phyloP scores from a whole-genome alignment of 2,888 invertebrate genomes.

The Ceratothoa steindachneri region DNA sequence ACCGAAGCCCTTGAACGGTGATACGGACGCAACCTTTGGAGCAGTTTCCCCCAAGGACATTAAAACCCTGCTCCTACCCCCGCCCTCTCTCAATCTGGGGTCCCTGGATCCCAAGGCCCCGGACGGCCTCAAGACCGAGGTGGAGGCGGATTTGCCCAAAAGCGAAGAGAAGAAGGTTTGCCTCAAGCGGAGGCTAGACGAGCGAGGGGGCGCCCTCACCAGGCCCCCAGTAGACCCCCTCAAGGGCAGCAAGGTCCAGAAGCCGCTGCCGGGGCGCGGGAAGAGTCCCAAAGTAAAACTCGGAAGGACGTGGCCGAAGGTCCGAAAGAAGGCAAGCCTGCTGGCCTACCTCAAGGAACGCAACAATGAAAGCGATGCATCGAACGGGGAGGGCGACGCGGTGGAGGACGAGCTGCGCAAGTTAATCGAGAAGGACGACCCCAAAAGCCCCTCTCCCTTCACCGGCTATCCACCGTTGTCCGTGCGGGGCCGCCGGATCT shows the following conservation, averaged over 20 bases:
- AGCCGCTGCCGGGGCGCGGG: neutral
- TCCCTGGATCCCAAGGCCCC: neutral
- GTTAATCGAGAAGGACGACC: slow-evolving; percentile 24
- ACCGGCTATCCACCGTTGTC: slow-evolving; percentile 19
- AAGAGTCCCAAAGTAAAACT: neutral
- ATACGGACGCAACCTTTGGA: neutral
- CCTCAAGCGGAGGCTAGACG: neutral
- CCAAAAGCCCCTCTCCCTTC: slow-evolving; percentile 20
- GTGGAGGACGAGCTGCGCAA: slow-evolving; percentile 18
- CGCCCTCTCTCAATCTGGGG: neutral
- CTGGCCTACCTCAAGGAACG: slow-evolving; percentile 41
- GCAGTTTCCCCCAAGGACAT: neutral
- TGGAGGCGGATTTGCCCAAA: neutral
- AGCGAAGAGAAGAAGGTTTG: slow-evolving; percentile 6
- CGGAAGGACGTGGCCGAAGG: slow-evolving; percentile 7
- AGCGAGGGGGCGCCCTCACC: neutral
- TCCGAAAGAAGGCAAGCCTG: slow-evolving; percentile 38
- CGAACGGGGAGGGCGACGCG: slow-evolving; percentile 37
- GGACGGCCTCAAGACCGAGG: neutral
- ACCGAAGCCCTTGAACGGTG: slow-evolving; percentile 14
- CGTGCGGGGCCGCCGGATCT: slow-evolving; percentile 19
- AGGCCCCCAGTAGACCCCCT: neutral
- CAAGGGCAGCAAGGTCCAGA: neutral
- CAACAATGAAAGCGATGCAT: slow-evolving; percentile 42
- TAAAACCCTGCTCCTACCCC: neutral